phyloP scores from a whole-genome alignment of 2,797 vertebrate genomes.

The Brotula barbata region DNA sequence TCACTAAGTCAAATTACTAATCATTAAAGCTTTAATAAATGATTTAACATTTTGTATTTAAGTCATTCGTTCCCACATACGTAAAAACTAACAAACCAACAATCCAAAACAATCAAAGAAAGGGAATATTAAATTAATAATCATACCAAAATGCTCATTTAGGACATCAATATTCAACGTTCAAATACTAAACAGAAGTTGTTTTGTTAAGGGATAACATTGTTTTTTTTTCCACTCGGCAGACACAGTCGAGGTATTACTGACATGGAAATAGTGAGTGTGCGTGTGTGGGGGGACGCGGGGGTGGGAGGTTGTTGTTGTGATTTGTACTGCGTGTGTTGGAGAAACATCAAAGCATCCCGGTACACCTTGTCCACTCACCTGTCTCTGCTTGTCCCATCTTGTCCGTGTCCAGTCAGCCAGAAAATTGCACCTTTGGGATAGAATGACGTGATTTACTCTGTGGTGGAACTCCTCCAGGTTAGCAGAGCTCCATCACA shows the following conservation, averaged over 20 bases:
- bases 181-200: too few species aligned
- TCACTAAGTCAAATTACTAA: too few species aligned
- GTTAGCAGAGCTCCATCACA: slow-evolving; percentile 1
- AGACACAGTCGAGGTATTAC: neutral
- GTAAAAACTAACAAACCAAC: too few species aligned
- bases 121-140: too few species aligned
- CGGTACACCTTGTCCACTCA: slow-evolving; percentile 16
- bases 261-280: slow-evolving; percentile 8
- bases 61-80: too few species aligned
- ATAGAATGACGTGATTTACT: slow-evolving; percentile 37
- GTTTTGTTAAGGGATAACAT: neutral
- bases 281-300: neutral
- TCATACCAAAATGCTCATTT: too few species aligned
- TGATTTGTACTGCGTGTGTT: slow-evolving; percentile 36
- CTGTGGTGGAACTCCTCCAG: slow-evolving; percentile 6
- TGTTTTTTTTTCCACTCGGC: slow-evolving; percentile 1
- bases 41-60: too few species aligned
- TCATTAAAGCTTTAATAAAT: too few species aligned
- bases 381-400: slow-evolving; percentile 51
- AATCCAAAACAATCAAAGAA: too few species aligned
- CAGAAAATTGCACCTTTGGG: slow-evolving; percentile 49
- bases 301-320: neutral
- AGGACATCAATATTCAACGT: too few species aligned
- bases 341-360: slow-evolving; percentile 46
- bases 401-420: slow-evolving; percentile 47